Base-by-base conservation (phyloP, 2,888 invertebrate species). In the Pardosa pseudoannulata region DNA sequence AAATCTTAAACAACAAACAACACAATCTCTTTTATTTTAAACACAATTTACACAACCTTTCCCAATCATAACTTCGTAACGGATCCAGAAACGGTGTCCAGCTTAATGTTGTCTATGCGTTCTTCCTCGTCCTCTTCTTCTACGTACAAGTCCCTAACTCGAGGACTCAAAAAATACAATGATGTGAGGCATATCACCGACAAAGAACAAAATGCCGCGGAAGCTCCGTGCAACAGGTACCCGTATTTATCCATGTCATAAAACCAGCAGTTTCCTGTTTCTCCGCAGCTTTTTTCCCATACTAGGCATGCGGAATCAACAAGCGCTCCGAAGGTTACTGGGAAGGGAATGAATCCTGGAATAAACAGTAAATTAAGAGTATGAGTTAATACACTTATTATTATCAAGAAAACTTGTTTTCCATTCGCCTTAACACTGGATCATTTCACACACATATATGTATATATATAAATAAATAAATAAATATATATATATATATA, bases 181-280 rank as follows among this genome's bases (percentile, higher is more conserved):
- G 32, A 56, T n/a, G 79, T 31, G n/a, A 87, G 79, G 36, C 88
- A 87, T 2, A 46, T 19, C 11, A 74, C 67, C 1, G 79, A 86
- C 11, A 88, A 3, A n/a, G 74, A 36, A 11, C 85, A 50, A 29
- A 89, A 88, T n/a, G 19, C 46, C 5, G 88, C 79, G 7, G 89
- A 46, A 9, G 78, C 65, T 6, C 75, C 65, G 79, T 89, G 88
- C n/a, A 89, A 41, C 19, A 86, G 79, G 36, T 74, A 50, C 6
- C 83, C 41, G 32, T 87, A 88, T 39, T 82, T 88, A 11, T 86
- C 83, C 13, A 85, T 56, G 68, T 89, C 88, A 68, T 89, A 89
- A 19, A 89, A 67, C 89, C 89, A 89, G 76, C 89, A 89, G 62
- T 88, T 89, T 0, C 89, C 89, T 1, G 71, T 87, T 31, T 82